phyloP scores from a whole-genome alignment of 1,140 invertebrate species.

The Ips nitidus region DNA sequence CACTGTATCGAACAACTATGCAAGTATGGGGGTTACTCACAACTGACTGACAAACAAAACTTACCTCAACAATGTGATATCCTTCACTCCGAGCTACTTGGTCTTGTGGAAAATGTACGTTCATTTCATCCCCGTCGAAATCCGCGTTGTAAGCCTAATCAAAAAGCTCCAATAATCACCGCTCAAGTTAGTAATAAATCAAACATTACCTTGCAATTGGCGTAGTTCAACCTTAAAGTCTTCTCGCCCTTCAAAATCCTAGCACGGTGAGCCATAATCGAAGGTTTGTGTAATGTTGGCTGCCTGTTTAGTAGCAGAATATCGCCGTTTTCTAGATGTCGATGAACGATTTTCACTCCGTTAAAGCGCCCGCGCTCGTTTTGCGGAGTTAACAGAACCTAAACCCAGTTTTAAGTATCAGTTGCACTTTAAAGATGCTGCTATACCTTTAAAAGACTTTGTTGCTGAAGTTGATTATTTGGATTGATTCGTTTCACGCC shows the following conservation, averaged over 20 bases:
- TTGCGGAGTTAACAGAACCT: conserved; percentile 24
- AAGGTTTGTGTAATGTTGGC: conserved; percentile 95
- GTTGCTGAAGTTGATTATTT: conserved; percentile 60
- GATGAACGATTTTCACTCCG: conserved; percentile 75
- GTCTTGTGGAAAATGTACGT: conserved; percentile 96
- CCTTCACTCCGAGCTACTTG: conserved; percentile 89
- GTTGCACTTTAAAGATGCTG: neutral
- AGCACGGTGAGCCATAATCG: conserved; percentile 97
- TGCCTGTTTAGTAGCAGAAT: conserved; percentile 95
- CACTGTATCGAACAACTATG: too few relatives aligned
- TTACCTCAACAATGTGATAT: conserved; percentile 66
- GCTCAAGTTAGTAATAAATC: conserved; percentile 3
- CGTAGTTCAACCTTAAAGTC: conserved; percentile 95
- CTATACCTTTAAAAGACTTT: conserved; percentile 64
- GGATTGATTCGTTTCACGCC: conserved; percentile 62
- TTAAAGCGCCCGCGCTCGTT: conserved; percentile 41
- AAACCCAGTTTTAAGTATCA: conserved; percentile 2
- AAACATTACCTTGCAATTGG: conserved; percentile 82
- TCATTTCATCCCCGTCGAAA: conserved; percentile 99
- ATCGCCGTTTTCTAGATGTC: conserved; percentile 95
- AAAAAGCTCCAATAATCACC: neutral
- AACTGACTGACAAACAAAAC: too few relatives aligned
- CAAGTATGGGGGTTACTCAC: too few relatives aligned
- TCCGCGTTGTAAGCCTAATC: conserved; percentile 91
- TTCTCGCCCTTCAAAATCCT: conserved; percentile 91